phyloP scores from a whole-genome alignment of 2,888 invertebrate genomes.

The Celastrina argiolus region DNA sequence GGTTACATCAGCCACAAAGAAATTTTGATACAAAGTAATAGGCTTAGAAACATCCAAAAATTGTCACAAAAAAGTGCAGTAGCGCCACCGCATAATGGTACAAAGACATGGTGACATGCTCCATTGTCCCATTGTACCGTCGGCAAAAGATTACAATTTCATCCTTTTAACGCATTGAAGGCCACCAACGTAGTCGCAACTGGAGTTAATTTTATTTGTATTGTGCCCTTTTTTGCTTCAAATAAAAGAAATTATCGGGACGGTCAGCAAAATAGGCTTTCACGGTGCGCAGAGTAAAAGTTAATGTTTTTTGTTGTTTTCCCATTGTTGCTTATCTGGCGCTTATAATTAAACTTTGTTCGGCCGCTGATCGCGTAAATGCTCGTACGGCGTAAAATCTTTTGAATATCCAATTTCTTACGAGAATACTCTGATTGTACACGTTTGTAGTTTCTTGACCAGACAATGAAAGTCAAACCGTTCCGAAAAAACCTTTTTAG shows the following conservation, averaged over 20 bases:
- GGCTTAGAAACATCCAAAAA: conserved; percentile 17
- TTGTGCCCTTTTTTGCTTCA: conserved; percentile 1
- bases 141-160: conserved; percentile 17
- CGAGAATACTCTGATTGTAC: neutral
- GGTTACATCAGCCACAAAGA: neutral
- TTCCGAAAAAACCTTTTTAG: too few relatives aligned
- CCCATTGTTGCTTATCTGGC: conserved; percentile 4
- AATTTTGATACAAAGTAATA: conserved; percentile 15
- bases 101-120: conserved; percentile 63
- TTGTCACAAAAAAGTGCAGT: conserved; percentile 54
- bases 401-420: conserved; percentile 4
- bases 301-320: conserved; percentile 13
- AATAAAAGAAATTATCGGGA: conserved; percentile 6
- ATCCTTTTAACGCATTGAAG: conserved; percentile 10
- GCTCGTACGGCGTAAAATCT: neutral
- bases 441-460: neutral
- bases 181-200: conserved; percentile 19
- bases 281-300: conserved; percentile 14
- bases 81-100: conserved; percentile 64
- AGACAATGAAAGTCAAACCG: neutral
- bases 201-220: conserved; percentile 21
- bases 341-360: conserved; percentile 11
- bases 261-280: conserved; percentile 13
- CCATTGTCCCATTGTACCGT: conserved; percentile 39
- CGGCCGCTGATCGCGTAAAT: neutral